A percentile compares a stretch with the other conserved stretches of the same genome.
phyloP scores from a whole-genome alignment of 2,888 invertebrate genomes.

The Cotesia congregata region DNA sequence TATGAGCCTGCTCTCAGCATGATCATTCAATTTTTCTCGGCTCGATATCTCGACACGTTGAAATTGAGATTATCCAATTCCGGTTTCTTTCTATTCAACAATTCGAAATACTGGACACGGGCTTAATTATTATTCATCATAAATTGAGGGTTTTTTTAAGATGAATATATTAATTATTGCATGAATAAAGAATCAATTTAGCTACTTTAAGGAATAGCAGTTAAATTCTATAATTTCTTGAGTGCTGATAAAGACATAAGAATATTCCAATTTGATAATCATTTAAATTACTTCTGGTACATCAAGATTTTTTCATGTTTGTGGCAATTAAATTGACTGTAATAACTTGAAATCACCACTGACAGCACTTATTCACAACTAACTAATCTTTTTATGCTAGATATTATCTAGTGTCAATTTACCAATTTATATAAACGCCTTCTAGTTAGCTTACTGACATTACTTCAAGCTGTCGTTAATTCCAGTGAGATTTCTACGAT shows the following conservation, averaged over 20 bases:
- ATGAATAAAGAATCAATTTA: background rate
- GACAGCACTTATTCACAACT: background rate
- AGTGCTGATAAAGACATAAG: background rate
- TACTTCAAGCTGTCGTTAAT: conserved; percentile 16
- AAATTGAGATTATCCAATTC: background rate
- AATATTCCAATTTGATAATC: background rate
- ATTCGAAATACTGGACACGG: background rate
- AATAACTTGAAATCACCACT: background rate
- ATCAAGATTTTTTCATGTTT: no score
- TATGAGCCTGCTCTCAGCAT: background rate
- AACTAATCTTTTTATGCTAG: background rate
- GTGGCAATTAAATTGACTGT: background rate
- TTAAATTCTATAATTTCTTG: background rate
- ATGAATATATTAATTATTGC: background rate
- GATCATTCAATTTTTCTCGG: background rate
- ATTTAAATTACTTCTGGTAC: no score
- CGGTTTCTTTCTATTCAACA: background rate
- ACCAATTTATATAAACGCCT: conserved; percentile 58
- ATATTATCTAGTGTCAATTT: conserved; percentile 13
- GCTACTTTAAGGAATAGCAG: background rate
- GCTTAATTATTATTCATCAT: background rate
- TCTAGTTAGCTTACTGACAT: conserved; percentile 40
- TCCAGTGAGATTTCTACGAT: conserved; percentile 6
- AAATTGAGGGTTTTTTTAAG: background rate
- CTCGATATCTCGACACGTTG: background rate